Percentiles rank a stretch among this genome's conserved stretches.
Evolutionary conservation across 2,888 invertebrate species (phyloP).

Genomic region (Lydus trimaculatus): DNA sequence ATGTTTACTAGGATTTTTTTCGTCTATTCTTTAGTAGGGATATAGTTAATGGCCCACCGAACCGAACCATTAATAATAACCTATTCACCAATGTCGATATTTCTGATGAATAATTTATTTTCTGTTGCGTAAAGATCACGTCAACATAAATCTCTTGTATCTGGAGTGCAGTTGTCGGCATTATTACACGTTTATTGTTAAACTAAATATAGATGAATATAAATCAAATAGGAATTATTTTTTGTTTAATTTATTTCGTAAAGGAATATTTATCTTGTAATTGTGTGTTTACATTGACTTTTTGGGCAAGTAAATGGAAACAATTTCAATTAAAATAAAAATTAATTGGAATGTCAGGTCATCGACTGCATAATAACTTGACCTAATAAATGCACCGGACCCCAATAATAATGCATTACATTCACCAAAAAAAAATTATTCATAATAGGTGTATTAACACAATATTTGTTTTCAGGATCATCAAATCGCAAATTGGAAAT

Average conservation of each 20-base stretch:
- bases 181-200: conserved; percentile 21
- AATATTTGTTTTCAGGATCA: conserved; percentile 57
- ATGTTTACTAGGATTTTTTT: not conserved
- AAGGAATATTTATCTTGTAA: not conserved
- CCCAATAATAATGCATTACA: not conserved
- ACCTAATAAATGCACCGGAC: not conserved
- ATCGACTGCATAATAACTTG: conserved; percentile 1
- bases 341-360: conserved; percentile 11
- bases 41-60: conserved; percentile 5
- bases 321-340: conserved; percentile 21
- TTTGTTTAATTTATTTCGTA: not conserved
- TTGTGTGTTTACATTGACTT: not conserved
- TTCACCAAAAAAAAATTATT: not conserved
- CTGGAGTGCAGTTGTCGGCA: conserved; percentile 14
- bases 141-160: conserved; percentile 23
- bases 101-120: conserved; percentile 27
- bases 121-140: conserved; percentile 23
- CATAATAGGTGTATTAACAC: not conserved
- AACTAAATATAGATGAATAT: conserved; percentile 18
- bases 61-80: conserved; percentile 1
- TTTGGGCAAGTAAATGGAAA: not conserved
- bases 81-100: conserved; percentile 8
- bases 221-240: conserved; percentile 26
- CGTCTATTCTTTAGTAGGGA: not conserved
- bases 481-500: conserved; percentile 62